These are phyloP conservation scores for Hyposoter didymator DNA, from an alignment of 2,888 invertebrate species.

Conservation along the genomic window DNA sequence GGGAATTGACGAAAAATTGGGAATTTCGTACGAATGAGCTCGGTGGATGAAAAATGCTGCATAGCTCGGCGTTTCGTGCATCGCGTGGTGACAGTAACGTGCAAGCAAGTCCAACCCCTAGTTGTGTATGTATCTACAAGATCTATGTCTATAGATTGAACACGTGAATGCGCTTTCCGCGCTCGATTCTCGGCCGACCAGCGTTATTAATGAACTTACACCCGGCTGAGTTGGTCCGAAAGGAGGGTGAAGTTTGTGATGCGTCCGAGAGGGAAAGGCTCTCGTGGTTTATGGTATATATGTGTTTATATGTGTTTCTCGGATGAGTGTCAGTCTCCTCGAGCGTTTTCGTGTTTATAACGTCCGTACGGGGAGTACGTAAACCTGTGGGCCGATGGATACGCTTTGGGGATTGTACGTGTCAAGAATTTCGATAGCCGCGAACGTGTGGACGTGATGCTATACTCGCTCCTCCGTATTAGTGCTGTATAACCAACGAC, in stretches of 20 bases:
- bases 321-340: slow-evolving; percentile 55
- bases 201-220: slow-evolving; percentile 59
- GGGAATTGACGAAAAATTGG: no score
- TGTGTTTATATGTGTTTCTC: slow-evolving; percentile 7
- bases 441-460: slow-evolving; percentile 60
- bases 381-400: slow-evolving; percentile 39
- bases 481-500: slow-evolving; percentile 41
- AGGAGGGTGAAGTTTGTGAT: slow-evolving; percentile 53
- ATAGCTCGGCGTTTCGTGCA: not conserved
- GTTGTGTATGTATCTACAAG: not conserved
- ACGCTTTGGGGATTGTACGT: slow-evolving; percentile 60
- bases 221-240: slow-evolving; percentile 40
- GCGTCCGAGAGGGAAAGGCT: slow-evolving; percentile 39
- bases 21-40: not conserved
- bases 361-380: slow-evolving; percentile 53
- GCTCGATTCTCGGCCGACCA: slow-evolving; percentile 21
- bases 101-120: not conserved
- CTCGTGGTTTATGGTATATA: not conserved
- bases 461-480: slow-evolving; percentile 25
- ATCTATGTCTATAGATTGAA: not conserved
- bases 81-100: not conserved
- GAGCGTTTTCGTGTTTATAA: slow-evolving; percentile 60
- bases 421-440: slow-evolving; percentile 62
- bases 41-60: not conserved
- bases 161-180: slow-evolving; percentile 20